Conservation (phyloP, 92 coral and sea anemone genomes). For the Ricordea florida region DNA sequence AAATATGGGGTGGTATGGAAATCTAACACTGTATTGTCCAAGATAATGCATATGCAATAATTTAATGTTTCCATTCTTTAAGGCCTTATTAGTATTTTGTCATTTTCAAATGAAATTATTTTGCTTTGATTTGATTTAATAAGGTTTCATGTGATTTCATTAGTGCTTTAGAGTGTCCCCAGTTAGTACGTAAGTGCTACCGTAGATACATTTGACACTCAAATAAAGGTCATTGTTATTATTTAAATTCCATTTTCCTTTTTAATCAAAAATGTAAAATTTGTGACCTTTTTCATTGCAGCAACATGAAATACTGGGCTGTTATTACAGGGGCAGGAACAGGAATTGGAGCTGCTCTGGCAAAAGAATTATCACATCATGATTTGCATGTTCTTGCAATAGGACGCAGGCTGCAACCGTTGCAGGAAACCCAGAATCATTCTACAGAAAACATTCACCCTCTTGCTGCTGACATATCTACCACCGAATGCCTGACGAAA, state of each 20-base stretch:
- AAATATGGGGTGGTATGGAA: too few species aligned
- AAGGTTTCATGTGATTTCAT: too few species aligned
- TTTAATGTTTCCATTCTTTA: too few species aligned
- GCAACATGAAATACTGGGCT: slow-evolving; percentile 42
- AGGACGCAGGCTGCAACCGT: slow-evolving; percentile 36
- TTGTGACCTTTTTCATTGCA: neutral
- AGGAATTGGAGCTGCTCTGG: slow-evolving; percentile 52
- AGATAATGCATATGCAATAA: too few species aligned
- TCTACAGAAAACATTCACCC: slow-evolving; percentile 18
- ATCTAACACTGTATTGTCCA: too few species aligned
- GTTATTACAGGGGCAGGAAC: slow-evolving; percentile 58
- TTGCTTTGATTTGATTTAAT: too few species aligned
- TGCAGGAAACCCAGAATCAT: slow-evolving; percentile 21
- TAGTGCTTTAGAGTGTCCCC: too few species aligned
- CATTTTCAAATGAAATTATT: too few species aligned
- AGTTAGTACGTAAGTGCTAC: too few species aligned
- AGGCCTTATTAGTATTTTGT: too few species aligned
- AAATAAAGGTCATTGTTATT: neutral
- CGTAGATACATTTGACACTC: too few species aligned
- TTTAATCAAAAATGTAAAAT: neutral
- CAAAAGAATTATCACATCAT: slow-evolving; percentile 37
- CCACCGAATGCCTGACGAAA: slow-evolving; percentile 28
- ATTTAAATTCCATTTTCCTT: too few species aligned
- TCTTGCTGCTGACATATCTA: slow-evolving; percentile 46
- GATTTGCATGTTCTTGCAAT: slow-evolving; percentile 20